Conservation (phyloP, 2,113 vertebrate genomes). For the Callipepla californica region DNA sequence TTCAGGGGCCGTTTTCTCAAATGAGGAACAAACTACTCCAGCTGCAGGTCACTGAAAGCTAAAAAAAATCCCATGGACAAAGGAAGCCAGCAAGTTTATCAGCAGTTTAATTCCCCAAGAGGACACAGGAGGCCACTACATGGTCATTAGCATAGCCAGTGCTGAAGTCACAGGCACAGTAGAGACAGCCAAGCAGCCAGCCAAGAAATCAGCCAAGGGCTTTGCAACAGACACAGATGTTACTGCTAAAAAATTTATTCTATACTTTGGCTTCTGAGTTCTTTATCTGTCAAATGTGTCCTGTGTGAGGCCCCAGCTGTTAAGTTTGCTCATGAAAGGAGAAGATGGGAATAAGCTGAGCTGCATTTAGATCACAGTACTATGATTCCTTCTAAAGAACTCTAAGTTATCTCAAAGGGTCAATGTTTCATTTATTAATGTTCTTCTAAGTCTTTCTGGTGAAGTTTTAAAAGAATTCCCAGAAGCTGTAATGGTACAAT, state of each 20-base stretch:
- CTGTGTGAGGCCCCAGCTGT: constrained; percentile 49
- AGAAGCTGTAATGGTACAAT: accelerated
- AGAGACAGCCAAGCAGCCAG: constrained; percentile 47
- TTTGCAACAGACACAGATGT: constrained; percentile 77
- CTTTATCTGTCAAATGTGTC: constrained; percentile 62
- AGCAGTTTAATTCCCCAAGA: constrained; percentile 41
- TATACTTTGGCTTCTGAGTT: constrained; percentile 57
- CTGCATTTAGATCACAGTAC: not conserved
- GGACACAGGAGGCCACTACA: constrained; percentile 25
- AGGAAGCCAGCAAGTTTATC: constrained; percentile 20
- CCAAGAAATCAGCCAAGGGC: constrained; percentile 66
- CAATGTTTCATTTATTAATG: not conserved
- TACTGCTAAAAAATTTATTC: constrained; percentile 78
- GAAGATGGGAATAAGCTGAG: not conserved
- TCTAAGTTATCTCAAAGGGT: not conserved
- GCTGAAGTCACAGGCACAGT: constrained; percentile 16
- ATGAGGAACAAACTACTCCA: constrained; percentile 15
- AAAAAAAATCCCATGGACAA: not conserved
- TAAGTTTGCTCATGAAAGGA: constrained; percentile 13
- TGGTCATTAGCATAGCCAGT: constrained; percentile 37
- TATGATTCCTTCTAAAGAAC: not conserved
- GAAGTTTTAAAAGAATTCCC: not conserved
- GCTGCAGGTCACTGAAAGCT: constrained; percentile 24
- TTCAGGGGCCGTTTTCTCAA: constrained; percentile 13
- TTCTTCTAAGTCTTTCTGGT: not conserved